phyloP scores from a whole-genome alignment of 2,113 vertebrate species.

The Oncorhynchus kisutch region DNA sequence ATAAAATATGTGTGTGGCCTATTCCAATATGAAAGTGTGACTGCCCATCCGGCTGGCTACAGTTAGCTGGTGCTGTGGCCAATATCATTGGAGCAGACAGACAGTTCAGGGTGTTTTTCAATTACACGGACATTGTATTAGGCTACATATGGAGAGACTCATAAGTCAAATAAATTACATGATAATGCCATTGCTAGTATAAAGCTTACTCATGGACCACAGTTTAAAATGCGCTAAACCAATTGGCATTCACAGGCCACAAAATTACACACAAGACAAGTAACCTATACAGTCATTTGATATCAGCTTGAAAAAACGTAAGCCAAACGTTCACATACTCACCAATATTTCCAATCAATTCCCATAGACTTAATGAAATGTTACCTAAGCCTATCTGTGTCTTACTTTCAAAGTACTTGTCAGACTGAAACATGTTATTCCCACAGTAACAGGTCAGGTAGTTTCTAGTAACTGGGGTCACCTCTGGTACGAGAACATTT shows the following conservation, averaged over 20 bases:
- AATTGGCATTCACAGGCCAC: constrained; percentile 43
- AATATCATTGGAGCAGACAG: constrained; percentile 41
- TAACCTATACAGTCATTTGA: constrained; percentile 10
- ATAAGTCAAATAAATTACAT: not conserved
- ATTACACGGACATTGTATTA: constrained; percentile 19
- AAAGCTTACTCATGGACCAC: constrained; percentile 19
- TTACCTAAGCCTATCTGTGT: not conserved
- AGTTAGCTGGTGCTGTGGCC: constrained; percentile 42
- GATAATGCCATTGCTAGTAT: constrained; percentile 15
- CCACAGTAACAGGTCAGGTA: too few relatives aligned
- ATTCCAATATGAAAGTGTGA: constrained; percentile 3
- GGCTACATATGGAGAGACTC: not conserved
- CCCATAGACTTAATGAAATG: not conserved
- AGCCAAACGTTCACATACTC: not conserved
- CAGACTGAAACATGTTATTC: too few relatives aligned
- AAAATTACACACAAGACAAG: constrained; percentile 40
- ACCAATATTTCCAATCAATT: too few relatives aligned
- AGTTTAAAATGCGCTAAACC: constrained; percentile 36
- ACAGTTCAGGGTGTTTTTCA: constrained; percentile 12
- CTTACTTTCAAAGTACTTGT: not conserved
- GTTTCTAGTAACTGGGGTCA: too few relatives aligned
- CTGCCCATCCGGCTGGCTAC: constrained; percentile 2
- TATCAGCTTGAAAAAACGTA: not conserved
- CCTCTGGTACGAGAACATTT: not conserved
- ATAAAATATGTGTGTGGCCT: not conserved